Conservation (phyloP, 2,888 invertebrate species). For the Agrotis puta region DNA sequence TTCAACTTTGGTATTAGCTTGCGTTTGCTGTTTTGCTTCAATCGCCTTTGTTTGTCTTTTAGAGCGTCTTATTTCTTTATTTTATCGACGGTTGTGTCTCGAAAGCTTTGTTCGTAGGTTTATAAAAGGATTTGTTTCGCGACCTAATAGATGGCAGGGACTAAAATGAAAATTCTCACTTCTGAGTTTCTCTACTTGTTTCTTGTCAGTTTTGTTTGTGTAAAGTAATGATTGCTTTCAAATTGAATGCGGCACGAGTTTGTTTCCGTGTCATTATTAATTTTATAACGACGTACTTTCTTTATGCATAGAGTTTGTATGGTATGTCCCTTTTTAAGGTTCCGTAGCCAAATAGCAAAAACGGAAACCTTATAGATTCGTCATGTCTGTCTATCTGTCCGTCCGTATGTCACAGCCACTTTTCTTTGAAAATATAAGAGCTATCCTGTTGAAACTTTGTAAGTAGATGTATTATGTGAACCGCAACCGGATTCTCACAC, state of each 20-base stretch:
- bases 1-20: conserved; percentile 54
- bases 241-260: neutral
- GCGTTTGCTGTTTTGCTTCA: conserved; percentile 41
- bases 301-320: neutral
- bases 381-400: too few species aligned
- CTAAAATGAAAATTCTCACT: conserved; percentile 20
- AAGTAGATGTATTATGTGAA: too few species aligned
- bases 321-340: neutral
- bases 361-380: too few species aligned
- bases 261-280: neutral
- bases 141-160: conserved; percentile 11
- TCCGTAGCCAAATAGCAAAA: too few species aligned
- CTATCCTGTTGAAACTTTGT: too few species aligned
- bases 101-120: conserved; percentile 40
- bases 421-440: too few species aligned
- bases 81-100: conserved; percentile 37
- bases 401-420: too few species aligned
- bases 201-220: neutral
- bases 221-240: conserved; percentile 2
- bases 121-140: conserved; percentile 49
- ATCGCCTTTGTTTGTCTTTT: conserved; percentile 55
- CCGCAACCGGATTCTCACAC: too few species aligned
- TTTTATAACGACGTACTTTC: neutral
- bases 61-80: conserved; percentile 54
- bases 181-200: conserved; percentile 7